Conservation (phyloP, 2,888 invertebrate species). For the Sinhomidia bicolor region DNA sequence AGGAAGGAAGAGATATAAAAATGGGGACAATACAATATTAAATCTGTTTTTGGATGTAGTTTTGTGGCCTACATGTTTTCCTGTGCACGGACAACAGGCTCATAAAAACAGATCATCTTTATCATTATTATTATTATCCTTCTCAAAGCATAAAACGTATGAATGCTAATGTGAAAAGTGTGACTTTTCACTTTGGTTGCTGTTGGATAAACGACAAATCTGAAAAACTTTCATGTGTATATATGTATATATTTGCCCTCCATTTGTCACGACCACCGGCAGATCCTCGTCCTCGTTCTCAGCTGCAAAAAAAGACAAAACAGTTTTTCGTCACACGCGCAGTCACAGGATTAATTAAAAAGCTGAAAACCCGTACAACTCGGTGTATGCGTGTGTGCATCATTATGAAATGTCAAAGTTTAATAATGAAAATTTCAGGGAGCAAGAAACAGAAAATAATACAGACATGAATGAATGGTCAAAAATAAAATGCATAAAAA, state of each 20-base stretch:
- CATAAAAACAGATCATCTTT: slow-evolving; percentile 29
- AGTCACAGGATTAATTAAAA: slow-evolving; percentile 51
- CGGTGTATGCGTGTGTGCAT: slow-evolving; percentile 4
- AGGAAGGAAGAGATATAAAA: neutral
- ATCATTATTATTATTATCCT: neutral
- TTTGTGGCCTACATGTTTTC: slow-evolving; percentile 49
- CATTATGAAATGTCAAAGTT: slow-evolving; percentile 55
- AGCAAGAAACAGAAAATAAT: neutral
- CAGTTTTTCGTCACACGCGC: neutral
- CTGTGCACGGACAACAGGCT: slow-evolving; percentile 34
- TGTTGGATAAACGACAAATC: neutral
- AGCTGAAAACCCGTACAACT: slow-evolving; percentile 8
- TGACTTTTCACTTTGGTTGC: slow-evolving; percentile 29
- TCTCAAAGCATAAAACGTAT: neutral
- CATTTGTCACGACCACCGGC: slow-evolving; percentile 54
- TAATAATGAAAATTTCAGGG: neutral
- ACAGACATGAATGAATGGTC: slow-evolving; percentile 19
- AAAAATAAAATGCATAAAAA: slow-evolving; percentile 12
- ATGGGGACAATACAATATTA: neutral
- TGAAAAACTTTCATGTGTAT: too few species aligned
- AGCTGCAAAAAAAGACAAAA: slow-evolving; percentile 5
- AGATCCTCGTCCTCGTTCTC: neutral
- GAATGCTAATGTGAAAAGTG: slow-evolving; percentile 33
- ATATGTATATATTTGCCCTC: neutral
- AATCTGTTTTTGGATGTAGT: slow-evolving; percentile 31